Percentiles rank a stretch among this genome's conserved stretches.
Evolutionary conservation across 2,888 invertebrate species (phyloP).

Genomic region (Rotaria magnacalcarata): DNA sequence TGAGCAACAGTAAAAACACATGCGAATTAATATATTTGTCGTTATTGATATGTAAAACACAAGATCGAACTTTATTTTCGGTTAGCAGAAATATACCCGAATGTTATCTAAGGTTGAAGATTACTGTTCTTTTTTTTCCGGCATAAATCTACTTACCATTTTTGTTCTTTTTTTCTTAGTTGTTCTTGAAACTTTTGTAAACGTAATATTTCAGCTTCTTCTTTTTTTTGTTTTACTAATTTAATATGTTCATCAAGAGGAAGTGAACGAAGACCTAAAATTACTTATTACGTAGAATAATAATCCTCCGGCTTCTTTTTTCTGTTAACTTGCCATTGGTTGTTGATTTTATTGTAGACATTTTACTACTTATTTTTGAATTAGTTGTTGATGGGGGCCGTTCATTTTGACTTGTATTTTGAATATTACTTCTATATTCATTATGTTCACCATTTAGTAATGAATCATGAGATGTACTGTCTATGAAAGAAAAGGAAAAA

Average conservation of each 20-base stretch:
- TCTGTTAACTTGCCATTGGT: background rate
- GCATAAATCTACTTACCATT: background rate
- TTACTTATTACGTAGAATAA: background rate
- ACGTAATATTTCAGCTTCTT: constrained; percentile 34
- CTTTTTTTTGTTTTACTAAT: constrained; percentile 33
- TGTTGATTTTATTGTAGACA: constrained; percentile 2
- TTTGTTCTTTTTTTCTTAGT: constrained; percentile 27
- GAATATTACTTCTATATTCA: background rate
- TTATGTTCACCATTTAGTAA: background rate
- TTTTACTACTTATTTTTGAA: constrained; percentile 20
- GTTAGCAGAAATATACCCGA: background rate
- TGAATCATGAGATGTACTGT: constrained; percentile 24
- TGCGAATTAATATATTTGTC: too few relatives aligned
- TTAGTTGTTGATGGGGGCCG: background rate
- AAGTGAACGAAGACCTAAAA: background rate
- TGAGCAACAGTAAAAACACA: background rate
- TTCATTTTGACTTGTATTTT: background rate
- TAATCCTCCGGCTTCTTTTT: too few relatives aligned
- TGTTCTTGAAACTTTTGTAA: constrained; percentile 34
- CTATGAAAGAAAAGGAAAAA: background rate
- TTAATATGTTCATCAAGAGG: constrained; percentile 27
- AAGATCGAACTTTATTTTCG: background rate
- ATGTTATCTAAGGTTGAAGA: background rate
- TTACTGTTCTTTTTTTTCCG: background rate
- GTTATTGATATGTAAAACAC: background rate